These are phyloP conservation scores for Ameiurus melas DNA, from an alignment of 2,113 vertebrate species.

Conservation along the genomic window DNA sequence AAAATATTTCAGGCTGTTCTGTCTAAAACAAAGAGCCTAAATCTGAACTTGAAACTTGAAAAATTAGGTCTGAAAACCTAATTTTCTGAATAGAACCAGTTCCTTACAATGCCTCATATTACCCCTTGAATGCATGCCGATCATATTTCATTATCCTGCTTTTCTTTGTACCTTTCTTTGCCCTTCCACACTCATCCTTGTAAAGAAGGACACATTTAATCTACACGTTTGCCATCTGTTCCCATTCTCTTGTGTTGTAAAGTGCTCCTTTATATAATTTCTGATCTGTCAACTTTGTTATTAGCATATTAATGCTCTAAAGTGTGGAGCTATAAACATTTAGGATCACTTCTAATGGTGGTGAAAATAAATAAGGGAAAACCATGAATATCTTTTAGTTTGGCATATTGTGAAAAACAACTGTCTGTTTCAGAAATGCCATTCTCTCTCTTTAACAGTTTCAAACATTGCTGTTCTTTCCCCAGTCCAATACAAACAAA, in stretches of 20 bases:
- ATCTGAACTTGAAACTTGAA: slow-evolving; percentile 33
- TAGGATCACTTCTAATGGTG: neutral
- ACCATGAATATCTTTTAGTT: neutral
- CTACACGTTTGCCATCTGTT: neutral
- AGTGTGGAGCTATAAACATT: neutral
- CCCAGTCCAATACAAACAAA: neutral
- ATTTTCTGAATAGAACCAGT: slow-evolving; percentile 48
- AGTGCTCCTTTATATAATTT: neutral
- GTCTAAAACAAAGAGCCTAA: slow-evolving; percentile 44
- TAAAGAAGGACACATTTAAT: neutral
- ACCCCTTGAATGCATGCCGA: slow-evolving; percentile 59
- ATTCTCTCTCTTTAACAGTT: neutral
- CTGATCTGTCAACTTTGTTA: neutral
- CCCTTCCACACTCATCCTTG: slow-evolving; percentile 34
- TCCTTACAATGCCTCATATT: slow-evolving; percentile 46
- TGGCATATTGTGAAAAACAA: neutral
- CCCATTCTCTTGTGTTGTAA: slow-evolving; percentile 5
- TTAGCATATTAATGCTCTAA: neutral
- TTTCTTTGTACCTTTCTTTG: slow-evolving; percentile 35
- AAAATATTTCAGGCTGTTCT: slow-evolving; percentile 66
- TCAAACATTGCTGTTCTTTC: neutral
- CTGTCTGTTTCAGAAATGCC: neutral
- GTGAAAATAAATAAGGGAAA: neutral
- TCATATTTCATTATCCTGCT: slow-evolving; percentile 27
- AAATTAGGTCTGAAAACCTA: slow-evolving; percentile 46